phyloP scores from a whole-genome alignment of 2,888 invertebrate species.

The Pyrochroa serraticornis region DNA sequence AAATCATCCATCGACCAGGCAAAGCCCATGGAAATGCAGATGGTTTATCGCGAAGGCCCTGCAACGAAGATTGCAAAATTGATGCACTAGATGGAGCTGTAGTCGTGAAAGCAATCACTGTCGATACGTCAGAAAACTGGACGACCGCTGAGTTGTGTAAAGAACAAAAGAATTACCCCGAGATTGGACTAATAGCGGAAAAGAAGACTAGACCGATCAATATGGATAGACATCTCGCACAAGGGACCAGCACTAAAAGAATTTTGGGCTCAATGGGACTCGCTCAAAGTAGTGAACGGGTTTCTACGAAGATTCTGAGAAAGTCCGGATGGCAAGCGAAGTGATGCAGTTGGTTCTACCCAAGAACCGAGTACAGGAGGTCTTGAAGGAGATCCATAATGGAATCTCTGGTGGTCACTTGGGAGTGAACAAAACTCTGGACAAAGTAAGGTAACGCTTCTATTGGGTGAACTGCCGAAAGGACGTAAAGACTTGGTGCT shows the following conservation, averaged over 20 bases:
- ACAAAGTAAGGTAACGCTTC: background rate
- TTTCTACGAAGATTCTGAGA: background rate
- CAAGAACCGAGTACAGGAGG: background rate
- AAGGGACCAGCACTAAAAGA: slow-evolving; percentile 4
- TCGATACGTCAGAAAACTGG: background rate
- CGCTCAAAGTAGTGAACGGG: background rate
- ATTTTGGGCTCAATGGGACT: slow-evolving; percentile 17
- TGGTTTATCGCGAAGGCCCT: too few species aligned
- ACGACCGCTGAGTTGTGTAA: background rate
- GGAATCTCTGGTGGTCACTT: background rate
- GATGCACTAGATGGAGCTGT: too few species aligned
- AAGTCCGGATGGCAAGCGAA: background rate
- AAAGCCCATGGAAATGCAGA: too few species aligned
- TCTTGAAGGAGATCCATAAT: background rate
- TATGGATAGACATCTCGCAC: background rate
- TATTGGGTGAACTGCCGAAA: background rate
- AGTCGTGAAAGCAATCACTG: too few species aligned
- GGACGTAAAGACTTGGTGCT: background rate
- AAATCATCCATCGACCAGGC: too few species aligned
- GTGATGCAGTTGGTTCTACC: background rate
- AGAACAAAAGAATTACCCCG: background rate
- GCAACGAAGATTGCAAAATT: too few species aligned
- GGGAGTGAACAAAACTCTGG: background rate
- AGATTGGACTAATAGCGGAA: background rate
- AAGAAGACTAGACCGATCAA: background rate